Evolutionary conservation across 2,888 invertebrate species (phyloP), one percentile per base, ranked within the genome.

Genomic region (Oscheius onirici): DNA sequence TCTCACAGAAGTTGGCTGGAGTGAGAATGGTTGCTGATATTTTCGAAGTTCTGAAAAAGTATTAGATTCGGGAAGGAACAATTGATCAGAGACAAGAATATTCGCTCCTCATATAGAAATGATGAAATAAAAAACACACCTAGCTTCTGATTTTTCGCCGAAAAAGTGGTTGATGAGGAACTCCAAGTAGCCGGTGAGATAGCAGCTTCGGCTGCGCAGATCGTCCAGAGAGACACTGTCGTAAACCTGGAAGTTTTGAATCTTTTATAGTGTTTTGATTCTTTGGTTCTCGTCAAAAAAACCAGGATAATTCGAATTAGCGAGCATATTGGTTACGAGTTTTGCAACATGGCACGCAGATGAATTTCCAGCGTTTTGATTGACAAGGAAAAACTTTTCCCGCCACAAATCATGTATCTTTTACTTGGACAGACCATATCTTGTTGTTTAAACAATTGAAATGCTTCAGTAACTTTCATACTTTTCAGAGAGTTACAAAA

Each of bases 161-260:
- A 84, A 89, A 52, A 77, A 75, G 51, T 75, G 77, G 51, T 79
- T 74, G 20, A 86, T 71, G 20, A 86, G 75, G 51, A 75, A 83
- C 83, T 91, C 91, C 65, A 91, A 80, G 79, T 91, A 91, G 0
- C 90, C 91, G 1, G 91, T 91, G 55, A 91, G 83, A 40, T 90
- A 86, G 65, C 85, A 84, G 22, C 91, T 90, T 78, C 91, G 90
- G 28, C 75, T 76, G 1, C 88, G 79, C 11, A 90, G 77, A 44
- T 88, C 87, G 17, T 88, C 84, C 83, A 91, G 88, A 1, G 86
- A 84, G 0, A 90, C 90, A 78, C 89, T 88, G 24, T 88, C 88
- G 76, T 90, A 90, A 8, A 90, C 87, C 90, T 91, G 76, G n/a
- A 55, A 20, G 41, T 55, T n/a, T 3, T 22, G 15, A 22, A 10